Evolutionary conservation across 2,797 vertebrate species (phyloP).

Genomic region (Rhinella marina): DNA sequence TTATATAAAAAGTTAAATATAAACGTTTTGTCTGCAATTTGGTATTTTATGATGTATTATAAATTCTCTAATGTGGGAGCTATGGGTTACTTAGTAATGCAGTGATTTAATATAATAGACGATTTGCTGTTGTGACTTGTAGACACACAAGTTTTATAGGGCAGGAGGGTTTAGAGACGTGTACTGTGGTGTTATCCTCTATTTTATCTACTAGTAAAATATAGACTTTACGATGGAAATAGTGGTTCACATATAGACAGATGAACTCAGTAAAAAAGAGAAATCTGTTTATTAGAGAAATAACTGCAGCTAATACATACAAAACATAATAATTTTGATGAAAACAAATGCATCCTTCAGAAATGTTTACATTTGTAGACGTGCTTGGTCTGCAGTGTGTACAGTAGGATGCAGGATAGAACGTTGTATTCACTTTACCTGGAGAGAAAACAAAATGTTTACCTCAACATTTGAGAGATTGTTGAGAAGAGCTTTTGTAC

Average conservation of each 20-base stretch:
- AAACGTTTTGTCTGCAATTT: not conserved
- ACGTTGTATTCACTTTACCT: constrained; percentile 25
- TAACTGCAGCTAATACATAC: not conserved
- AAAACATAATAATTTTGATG: not conserved
- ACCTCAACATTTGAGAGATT: too few relatives aligned
- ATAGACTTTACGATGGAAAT: not conserved
- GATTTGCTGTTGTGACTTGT: not conserved
- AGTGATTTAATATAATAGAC: not conserved
- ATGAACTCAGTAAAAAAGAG: not conserved
- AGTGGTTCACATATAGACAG: not conserved
- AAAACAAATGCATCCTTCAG: not conserved
- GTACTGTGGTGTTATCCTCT: not conserved
- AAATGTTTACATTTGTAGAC: not conserved
- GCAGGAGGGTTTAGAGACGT: too few relatives aligned
- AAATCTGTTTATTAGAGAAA: constrained; percentile 15
- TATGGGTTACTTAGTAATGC: not conserved
- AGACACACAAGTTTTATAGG: not conserved
- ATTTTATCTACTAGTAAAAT: not conserved
- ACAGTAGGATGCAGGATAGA: too few relatives aligned
- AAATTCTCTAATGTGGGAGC: not conserved
- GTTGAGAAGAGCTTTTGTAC: too few relatives aligned
- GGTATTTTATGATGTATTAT: not conserved
- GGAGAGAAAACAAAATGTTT: not conserved
- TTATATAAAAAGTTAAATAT: too few relatives aligned
- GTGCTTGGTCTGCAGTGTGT: not conserved